Evolutionary conservation across 2,888 invertebrate species (phyloP).

Genomic region (Stenoptilia bipunctidactyla): DNA sequence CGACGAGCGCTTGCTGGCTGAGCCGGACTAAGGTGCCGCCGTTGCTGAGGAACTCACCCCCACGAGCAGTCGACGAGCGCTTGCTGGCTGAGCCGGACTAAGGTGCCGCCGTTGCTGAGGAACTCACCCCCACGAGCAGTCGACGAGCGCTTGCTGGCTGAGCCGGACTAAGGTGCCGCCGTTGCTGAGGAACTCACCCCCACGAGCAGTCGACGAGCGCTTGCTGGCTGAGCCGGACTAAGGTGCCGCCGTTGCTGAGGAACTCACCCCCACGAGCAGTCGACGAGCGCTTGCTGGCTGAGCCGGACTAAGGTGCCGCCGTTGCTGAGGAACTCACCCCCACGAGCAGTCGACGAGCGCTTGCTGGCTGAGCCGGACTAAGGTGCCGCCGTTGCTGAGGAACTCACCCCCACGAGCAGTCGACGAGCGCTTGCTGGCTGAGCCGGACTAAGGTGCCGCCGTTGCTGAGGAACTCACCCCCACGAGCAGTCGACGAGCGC

Average conservation of each 20-base stretch:
- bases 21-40: slow-evolving; percentile 84
- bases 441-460: slow-evolving; percentile 84
- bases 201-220: slow-evolving; percentile 96
- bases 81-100: slow-evolving; percentile 91
- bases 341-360: slow-evolving; percentile 96
- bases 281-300: slow-evolving; percentile 94
- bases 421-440: slow-evolving; percentile 94
- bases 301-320: slow-evolving; percentile 84
- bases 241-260: slow-evolving; percentile 82
- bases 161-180: slow-evolving; percentile 84
- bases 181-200: slow-evolving; percentile 83
- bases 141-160: slow-evolving; percentile 94
- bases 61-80: slow-evolving; percentile 96
- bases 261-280: slow-evolving; percentile 93
- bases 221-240: slow-evolving; percentile 91
- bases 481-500: slow-evolving; percentile 96
- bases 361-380: slow-evolving; percentile 91
- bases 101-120: slow-evolving; percentile 82
- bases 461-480: slow-evolving; percentile 83
- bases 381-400: slow-evolving; percentile 82
- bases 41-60: slow-evolving; percentile 83
- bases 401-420: slow-evolving; percentile 93
- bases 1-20: slow-evolving; percentile 94
- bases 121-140: slow-evolving; percentile 93
- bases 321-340: slow-evolving; percentile 83